Conservation (phyloP, 1,140 invertebrate genomes). For the Oryzaephilus surinamensis region DNA sequence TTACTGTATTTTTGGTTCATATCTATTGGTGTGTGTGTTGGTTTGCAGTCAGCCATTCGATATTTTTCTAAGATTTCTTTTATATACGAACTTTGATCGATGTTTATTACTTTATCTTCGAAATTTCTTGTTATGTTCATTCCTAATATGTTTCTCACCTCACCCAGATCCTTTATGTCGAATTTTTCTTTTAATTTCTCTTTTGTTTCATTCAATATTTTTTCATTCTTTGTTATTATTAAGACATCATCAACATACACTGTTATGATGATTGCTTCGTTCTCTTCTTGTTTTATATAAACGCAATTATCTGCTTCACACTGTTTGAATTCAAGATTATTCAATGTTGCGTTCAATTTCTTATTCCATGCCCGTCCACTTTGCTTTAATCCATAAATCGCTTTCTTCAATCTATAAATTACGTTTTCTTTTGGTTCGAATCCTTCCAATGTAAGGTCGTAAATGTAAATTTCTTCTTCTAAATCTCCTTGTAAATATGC, state of each 20-base stretch:
- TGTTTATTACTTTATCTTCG: constrained; percentile 9
- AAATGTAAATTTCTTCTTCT: constrained; percentile 36
- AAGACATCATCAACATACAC: constrained; percentile 29
- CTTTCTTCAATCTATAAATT: constrained; percentile 33
- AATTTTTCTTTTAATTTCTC: constrained; percentile 14
- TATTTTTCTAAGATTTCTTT: constrained; percentile 23
- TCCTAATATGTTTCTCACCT: constrained; percentile 17
- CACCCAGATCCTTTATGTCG: constrained; percentile 22
- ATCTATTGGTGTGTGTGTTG: constrained; percentile 4
- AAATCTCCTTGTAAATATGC: constrained; percentile 38
- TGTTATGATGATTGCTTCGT: constrained; percentile 14
- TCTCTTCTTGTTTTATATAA: constrained; percentile 13
- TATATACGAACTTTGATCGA: constrained; percentile 19
- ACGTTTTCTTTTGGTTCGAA: constrained; percentile 19
- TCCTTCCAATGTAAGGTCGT: constrained; percentile 30
- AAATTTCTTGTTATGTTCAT: constrained; percentile 14
- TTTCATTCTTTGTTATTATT: constrained; percentile 18
- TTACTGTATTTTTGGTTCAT: not conserved
- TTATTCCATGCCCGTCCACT: constrained; percentile 30
- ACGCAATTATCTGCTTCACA: constrained; percentile 23
- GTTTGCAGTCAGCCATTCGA: constrained; percentile 19
- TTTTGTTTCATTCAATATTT: constrained; percentile 8
- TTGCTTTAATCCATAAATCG: constrained; percentile 37
- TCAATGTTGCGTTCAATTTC: constrained; percentile 15
- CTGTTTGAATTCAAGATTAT: constrained; percentile 3